phyloP scores from a whole-genome alignment of 2,888 invertebrate genomes.

The Caenorhabditis angaria region DNA sequence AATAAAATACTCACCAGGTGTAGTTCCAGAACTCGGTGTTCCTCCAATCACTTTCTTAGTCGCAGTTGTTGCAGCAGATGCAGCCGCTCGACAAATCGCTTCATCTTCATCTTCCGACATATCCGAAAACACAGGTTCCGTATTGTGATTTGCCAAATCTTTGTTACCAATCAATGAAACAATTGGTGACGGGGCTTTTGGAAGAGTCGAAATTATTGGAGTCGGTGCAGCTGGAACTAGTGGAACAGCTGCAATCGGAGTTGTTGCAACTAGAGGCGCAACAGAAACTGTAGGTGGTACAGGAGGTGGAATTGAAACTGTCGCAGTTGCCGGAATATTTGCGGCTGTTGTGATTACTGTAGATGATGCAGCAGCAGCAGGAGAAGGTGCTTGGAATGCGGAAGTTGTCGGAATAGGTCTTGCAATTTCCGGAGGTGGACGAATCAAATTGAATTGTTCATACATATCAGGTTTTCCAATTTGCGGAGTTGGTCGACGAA shows the following conservation, averaged over 20 bases:
- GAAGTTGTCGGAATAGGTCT: conserved; percentile 7
- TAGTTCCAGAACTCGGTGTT: neutral
- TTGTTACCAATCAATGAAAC: neutral
- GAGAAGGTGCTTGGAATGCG: neutral
- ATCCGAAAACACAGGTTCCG: conserved; percentile 6
- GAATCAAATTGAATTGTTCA: conserved; percentile 8
- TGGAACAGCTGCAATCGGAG: neutral
- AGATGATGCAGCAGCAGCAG: neutral
- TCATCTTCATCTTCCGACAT: conserved; percentile 10
- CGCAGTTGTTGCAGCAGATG: neutral
- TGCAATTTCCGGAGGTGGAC: neutral
- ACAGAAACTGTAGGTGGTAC: neutral
- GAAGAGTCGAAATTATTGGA: neutral
- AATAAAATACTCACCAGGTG: neutral
- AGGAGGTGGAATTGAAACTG: neutral
- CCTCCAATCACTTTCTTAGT: neutral
- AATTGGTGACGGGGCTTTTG: neutral
- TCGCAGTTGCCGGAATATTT: neutral
- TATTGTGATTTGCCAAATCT: neutral
- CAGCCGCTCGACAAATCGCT: neutral
- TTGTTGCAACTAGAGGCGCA: neutral
- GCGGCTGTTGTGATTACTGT: neutral
- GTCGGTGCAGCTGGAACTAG: neutral
- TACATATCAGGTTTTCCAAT: neutral
- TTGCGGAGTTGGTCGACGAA: neutral